Evolutionary conservation across 2,888 invertebrate species (phyloP).

Genomic region (Lithophane socia): DNA sequence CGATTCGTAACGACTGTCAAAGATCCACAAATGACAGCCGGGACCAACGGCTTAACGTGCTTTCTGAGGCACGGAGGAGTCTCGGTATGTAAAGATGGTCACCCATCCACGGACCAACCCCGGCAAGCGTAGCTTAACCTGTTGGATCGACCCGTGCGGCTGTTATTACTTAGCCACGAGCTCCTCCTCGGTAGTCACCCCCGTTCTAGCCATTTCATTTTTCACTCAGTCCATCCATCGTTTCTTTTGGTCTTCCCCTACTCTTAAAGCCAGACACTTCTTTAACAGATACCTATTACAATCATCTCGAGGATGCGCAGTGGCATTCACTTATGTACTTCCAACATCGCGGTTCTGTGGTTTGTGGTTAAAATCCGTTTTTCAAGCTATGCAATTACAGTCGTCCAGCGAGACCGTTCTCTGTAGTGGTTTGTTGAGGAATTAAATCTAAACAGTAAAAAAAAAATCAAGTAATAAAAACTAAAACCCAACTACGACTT

Average conservation of each 20-base stretch:
- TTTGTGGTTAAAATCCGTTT: conserved; percentile 33
- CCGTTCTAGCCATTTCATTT: neutral
- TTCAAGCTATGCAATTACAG: conserved; percentile 15
- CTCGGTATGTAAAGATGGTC: too few species aligned
- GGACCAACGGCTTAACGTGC: too few species aligned
- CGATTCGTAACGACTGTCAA: too few species aligned
- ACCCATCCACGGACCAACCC: too few species aligned
- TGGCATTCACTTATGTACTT: neutral
- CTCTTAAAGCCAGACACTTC: neutral
- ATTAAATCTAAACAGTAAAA: neutral
- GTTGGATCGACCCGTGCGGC: too few species aligned
- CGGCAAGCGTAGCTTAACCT: too few species aligned
- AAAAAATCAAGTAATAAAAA: too few species aligned
- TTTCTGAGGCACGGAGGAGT: too few species aligned
- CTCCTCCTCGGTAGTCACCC: neutral
- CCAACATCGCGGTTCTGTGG: conserved; percentile 4
- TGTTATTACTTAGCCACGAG: too few species aligned
- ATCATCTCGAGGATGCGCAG: neutral
- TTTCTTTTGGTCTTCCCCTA: neutral
- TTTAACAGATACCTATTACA: too few species aligned
- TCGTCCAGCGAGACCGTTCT: neutral
- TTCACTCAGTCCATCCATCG: neutral
- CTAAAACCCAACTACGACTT: too few species aligned
- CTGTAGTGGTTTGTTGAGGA: neutral
- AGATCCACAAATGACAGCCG: too few species aligned